phyloP scores from a whole-genome alignment of 1,140 invertebrate genomes.

The Drosophila suzukii region DNA sequence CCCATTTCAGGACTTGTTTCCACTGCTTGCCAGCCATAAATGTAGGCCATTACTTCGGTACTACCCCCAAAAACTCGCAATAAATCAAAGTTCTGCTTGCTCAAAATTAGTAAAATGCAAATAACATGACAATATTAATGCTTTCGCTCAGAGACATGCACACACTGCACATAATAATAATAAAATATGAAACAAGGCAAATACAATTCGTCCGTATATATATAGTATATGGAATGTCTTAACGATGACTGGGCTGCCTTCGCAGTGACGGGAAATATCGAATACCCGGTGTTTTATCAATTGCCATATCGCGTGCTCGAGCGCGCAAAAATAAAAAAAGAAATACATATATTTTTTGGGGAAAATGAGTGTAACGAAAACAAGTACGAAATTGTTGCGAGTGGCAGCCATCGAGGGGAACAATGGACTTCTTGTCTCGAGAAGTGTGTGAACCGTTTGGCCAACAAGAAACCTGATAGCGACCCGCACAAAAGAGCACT shows the following conservation, averaged over 20 bases:
- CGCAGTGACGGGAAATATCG: conserved; percentile 69
- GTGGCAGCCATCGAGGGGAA: conserved; percentile 37
- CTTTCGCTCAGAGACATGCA: conserved; percentile 43
- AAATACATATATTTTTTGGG: conserved; percentile 25
- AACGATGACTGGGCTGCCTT: conserved; percentile 35
- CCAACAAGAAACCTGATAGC: conserved; percentile 78
- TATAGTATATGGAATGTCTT: conserved; percentile 22
- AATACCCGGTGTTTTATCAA: conserved; percentile 82
- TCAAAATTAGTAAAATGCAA: conserved; percentile 74
- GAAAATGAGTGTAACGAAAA: conserved; percentile 42
- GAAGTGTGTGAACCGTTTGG: conserved; percentile 69
- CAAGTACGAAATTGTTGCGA: conserved; percentile 49
- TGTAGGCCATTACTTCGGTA: conserved; percentile 36
- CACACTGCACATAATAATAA: conserved; percentile 51
- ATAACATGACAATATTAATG: conserved; percentile 80
- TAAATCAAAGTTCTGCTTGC: conserved; percentile 71
- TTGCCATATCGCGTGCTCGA: conserved; percentile 74
- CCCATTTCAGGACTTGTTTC: background rate
- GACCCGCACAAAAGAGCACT: conserved; percentile 32
- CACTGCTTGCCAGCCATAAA: conserved; percentile 10
- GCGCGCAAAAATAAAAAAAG: conserved; percentile 49
- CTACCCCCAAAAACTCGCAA: conserved; percentile 18
- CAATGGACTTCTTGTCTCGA: conserved; percentile 49
- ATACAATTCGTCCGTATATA: conserved; percentile 33
- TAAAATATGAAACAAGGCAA: conserved; percentile 61